Base-by-base conservation (phyloP, 2,888 invertebrate genomes). In the Cataglyphis livida region DNA sequence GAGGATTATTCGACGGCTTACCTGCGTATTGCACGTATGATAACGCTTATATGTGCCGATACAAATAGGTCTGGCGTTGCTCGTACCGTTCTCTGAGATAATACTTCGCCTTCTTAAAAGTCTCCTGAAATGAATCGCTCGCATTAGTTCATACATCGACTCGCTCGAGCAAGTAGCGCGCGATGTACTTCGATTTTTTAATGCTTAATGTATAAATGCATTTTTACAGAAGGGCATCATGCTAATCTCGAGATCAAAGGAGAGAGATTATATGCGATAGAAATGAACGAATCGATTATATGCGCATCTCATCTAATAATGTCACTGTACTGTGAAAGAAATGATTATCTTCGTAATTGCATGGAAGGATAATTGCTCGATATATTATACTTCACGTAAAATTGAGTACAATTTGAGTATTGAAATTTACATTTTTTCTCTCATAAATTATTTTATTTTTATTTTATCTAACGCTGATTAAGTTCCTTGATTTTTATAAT, bases 1-100 rank as follows among this genome's bases (percentile, higher is more conserved):
- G 12, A 51, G 3, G n/a, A 32, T 66, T 7, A n/a, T 38, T 28
- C 59, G 68, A 83, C 74, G 87, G 79, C 84, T 95, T 95, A 98
- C 98, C 95, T 97, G 96, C 88, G 96, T 97, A 94, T 97, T 98
- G 94, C 98, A 98, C 92, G 97, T 96, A 92, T 97, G 97, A 95
- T 97, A 97, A 81, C 98, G 95, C 92, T 97, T 96, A 91, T 96
- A 96, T 25, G 97, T 95, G 28, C 98, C 98, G 61, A 97, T 96
- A 93, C 98, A 98, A 90, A 97, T 95, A 57, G 94, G 94, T 64
- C 92, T 93, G 81, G 10, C 44, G 48, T 2, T 75, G 86, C 91
- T 89, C 84, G 95, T 92, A 91, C 94, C 88, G 79, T 90, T 91
- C 84, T 88, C 90, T 70, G 84, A 75, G 71, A 89, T 90, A 86